Conservation (phyloP, 2,113 vertebrate genomes). For the Mixornis gularis region DNA sequence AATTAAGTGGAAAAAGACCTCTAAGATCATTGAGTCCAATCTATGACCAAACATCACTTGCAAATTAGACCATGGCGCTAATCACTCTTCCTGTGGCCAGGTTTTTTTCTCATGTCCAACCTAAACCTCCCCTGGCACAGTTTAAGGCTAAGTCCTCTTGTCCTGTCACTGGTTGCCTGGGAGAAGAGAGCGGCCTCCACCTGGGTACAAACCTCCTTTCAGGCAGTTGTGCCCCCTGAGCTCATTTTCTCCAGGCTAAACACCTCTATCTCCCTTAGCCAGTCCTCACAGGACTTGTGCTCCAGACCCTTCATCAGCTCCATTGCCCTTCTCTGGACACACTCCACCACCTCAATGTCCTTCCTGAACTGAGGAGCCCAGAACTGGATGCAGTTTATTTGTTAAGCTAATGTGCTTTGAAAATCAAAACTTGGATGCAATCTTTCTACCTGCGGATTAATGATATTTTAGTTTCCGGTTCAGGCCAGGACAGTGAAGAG, state of each 20-base stretch:
- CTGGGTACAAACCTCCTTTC: neutral
- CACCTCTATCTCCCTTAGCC: neutral
- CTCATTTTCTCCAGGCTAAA: neutral
- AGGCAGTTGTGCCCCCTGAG: neutral
- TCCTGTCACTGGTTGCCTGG: neutral
- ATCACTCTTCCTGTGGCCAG: neutral
- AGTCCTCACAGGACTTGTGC: too few species aligned
- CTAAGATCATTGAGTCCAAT: neutral
- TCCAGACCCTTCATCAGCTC: neutral
- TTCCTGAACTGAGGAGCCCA: neutral
- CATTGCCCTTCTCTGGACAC: neutral
- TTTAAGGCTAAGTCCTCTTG: neutral
- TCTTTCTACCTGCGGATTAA: neutral
- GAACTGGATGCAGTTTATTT: accelerated
- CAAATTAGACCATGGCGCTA: neutral
- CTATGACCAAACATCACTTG: neutral
- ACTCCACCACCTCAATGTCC: neutral
- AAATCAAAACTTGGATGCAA: neutral
- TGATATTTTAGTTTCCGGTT: neutral
- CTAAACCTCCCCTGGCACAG: neutral
- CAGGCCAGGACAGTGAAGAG: neutral
- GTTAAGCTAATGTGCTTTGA: neutral
- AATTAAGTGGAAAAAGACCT: neutral
- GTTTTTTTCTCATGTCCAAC: neutral
- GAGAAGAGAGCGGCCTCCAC: neutral